Evolutionary conservation across 2,797 vertebrate genomes (phyloP).

Genomic region (Cyprinodon diabolis): DNA sequence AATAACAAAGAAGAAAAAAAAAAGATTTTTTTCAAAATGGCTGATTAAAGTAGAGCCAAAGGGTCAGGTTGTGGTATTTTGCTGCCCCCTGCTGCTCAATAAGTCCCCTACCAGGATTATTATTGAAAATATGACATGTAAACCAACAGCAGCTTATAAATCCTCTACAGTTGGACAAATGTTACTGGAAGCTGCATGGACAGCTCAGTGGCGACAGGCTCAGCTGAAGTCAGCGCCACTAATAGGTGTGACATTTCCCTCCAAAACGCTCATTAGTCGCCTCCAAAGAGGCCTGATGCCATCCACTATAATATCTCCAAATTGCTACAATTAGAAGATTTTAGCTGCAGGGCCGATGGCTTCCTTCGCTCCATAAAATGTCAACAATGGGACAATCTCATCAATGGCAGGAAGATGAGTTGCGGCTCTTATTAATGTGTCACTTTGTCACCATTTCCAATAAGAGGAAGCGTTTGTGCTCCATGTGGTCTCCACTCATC

Average conservation of each 20-base stretch:
- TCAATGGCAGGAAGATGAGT: conserved; percentile 45
- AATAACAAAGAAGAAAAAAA: background rate
- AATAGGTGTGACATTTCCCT: conserved; percentile 80
- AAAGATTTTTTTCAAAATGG: background rate
- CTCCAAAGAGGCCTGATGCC: conserved; percentile 53
- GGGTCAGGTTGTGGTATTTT: background rate
- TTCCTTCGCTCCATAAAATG: conserved; percentile 64
- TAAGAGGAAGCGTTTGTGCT: conserved; percentile 5
- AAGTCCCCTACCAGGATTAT: background rate
- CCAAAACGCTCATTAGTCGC: conserved; percentile 64
- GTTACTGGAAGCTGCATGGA: conserved; percentile 41
- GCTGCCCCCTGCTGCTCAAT: conserved; percentile 64
- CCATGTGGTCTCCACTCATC: background rate
- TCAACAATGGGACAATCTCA: conserved; percentile 63
- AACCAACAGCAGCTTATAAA: conserved; percentile 48
- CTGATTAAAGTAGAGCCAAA: background rate
- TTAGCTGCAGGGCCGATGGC: conserved; percentile 45
- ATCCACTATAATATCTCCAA: conserved; percentile 73
- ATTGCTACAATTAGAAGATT: conserved; percentile 75
- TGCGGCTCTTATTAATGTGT: conserved; percentile 53
- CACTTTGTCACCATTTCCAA: conserved; percentile 38
- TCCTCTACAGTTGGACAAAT: conserved; percentile 56
- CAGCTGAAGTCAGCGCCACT: conserved; percentile 37
- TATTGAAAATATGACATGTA: conserved; percentile 4
- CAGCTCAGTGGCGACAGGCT: conserved; percentile 25